phyloP scores from a whole-genome alignment of 2,797 vertebrate genomes.

The Anisognathus igniventris region DNA sequence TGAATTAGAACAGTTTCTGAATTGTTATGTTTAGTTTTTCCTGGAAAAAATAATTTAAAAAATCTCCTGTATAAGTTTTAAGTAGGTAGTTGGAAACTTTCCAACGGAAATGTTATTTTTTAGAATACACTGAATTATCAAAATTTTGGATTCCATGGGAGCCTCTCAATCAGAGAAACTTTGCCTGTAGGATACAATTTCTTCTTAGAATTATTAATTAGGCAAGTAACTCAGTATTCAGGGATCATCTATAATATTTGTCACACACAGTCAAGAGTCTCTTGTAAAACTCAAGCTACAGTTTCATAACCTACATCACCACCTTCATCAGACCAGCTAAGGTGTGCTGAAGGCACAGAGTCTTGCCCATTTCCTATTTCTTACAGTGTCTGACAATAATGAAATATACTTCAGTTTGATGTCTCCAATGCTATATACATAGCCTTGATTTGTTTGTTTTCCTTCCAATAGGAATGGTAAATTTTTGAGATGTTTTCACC shows the following conservation, averaged over 20 bases:
- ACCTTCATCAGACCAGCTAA: not conserved
- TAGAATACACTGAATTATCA: not conserved
- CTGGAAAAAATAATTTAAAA: not conserved
- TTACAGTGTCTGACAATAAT: not conserved
- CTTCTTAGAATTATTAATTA: not conserved
- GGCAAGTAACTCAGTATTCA: not conserved
- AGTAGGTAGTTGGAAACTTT: not conserved
- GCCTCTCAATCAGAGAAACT: not conserved
- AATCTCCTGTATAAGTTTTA: not conserved
- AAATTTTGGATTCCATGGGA: not conserved
- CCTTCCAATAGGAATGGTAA: not conserved
- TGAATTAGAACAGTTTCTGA: not conserved
- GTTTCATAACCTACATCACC: not conserved
- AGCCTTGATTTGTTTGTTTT: not conserved
- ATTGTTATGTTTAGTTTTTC: not conserved
- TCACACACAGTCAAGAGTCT: not conserved
- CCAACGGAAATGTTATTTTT: not conserved
- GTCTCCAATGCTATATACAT: not conserved
- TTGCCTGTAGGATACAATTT: not conserved
- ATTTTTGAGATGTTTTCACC: not conserved
- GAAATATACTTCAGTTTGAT: not conserved
- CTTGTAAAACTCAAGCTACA: not conserved
- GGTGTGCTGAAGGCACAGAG: not conserved
- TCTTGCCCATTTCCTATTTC: not conserved
- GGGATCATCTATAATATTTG: not conserved